Conservation (phyloP, 2,113 vertebrate species). For the Petrocephalus microphthalmus region DNA sequence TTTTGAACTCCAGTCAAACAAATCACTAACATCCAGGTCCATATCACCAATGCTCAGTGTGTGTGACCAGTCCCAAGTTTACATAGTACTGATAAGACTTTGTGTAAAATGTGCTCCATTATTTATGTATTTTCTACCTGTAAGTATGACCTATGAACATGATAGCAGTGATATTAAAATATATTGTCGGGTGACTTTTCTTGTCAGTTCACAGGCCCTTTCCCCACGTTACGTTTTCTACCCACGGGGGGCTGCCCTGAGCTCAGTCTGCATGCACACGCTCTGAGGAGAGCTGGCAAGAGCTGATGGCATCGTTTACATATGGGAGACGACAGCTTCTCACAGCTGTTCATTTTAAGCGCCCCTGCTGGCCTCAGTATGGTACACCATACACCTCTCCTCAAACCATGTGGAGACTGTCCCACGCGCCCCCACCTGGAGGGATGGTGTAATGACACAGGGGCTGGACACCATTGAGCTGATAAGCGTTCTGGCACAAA, state of each 20-base stretch:
- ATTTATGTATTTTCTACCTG: neutral
- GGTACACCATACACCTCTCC: neutral
- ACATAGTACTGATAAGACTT: neutral
- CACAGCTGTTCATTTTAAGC: neutral
- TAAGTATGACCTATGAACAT: neutral
- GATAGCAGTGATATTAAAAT: neutral
- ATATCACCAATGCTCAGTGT: neutral
- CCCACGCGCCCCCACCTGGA: neutral
- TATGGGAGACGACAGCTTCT: neutral
- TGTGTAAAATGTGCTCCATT: neutral
- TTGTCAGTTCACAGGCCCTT: neutral
- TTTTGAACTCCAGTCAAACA: neutral
- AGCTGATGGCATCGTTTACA: neutral
- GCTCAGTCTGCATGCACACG: no score
- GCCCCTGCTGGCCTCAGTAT: neutral
- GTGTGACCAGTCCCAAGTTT: neutral
- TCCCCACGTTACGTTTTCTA: neutral
- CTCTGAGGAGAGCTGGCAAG: neutral
- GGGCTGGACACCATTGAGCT: neutral
- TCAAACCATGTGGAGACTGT: neutral
- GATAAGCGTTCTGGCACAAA: neutral
- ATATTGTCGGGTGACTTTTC: neutral
- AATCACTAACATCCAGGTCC: neutral
- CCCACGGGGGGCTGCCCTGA: no score
- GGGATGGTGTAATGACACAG: neutral